Percentiles rank a stretch among this genome's conserved stretches.
These are phyloP conservation scores for Drosophila quadrilineata DNA, from an alignment of 1,140 invertebrate genomes.

Conservation along the genomic window DNA sequence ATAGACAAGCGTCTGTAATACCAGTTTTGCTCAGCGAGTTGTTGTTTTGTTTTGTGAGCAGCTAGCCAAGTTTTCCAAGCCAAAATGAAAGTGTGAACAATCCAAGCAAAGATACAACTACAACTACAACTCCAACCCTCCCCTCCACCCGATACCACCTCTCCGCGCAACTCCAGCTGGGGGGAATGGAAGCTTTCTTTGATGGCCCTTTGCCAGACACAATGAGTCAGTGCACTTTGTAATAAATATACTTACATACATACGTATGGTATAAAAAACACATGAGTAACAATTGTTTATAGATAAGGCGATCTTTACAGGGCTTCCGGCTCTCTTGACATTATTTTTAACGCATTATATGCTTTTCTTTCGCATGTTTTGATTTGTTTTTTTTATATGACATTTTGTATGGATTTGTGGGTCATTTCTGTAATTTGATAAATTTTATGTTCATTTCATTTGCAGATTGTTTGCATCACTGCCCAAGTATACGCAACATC, in stretches of 20 bases:
- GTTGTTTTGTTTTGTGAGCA: conserved; percentile 25
- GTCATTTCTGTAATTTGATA: conserved; percentile 2
- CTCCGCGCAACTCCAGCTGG: neutral
- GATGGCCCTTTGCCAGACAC: conserved; percentile 27
- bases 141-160: too few relatives aligned
- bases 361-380: conserved; percentile 15
- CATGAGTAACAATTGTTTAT: conserved; percentile 51
- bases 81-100: conserved; percentile 72
- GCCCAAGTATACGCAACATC: conserved; percentile 93
- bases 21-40: conserved; percentile 24
- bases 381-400: conserved; percentile 17
- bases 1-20: too few relatives aligned
- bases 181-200: conserved; percentile 60
- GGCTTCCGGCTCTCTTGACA: conserved; percentile 33
- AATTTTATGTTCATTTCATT: conserved; percentile 10
- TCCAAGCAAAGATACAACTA: conserved; percentile 16
- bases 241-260: too few relatives aligned
- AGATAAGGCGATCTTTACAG: conserved; percentile 42
- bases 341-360: conserved; percentile 12
- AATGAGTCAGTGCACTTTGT: conserved; percentile 68
- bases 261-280: too few relatives aligned
- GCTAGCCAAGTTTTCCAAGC: conserved; percentile 38
- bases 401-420: too few relatives aligned
- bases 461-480: conserved; percentile 93
- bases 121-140: neutral